These are phyloP conservation scores for Hipparchia semele DNA, from an alignment of 2,888 invertebrate species.

Conservation along the genomic window DNA sequence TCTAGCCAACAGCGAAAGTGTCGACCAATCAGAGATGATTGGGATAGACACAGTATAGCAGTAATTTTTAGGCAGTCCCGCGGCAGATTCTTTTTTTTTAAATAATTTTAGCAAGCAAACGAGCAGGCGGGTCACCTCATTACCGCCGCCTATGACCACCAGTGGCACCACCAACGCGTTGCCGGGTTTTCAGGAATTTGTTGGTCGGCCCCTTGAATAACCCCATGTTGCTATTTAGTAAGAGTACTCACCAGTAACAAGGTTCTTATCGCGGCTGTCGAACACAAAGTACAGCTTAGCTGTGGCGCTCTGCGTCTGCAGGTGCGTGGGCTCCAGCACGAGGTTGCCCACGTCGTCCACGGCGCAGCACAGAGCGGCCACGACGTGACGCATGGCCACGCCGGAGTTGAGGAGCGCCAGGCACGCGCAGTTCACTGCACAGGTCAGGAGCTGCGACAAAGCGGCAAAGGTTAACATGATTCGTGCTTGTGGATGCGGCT, in stretches of 20 bases:
- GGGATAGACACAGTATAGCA: no score
- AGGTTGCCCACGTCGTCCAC: conserved; percentile 84
- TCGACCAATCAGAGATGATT: no score
- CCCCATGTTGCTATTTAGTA: neutral
- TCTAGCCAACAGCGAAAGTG: no score
- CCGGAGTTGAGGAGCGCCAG: conserved; percentile 92
- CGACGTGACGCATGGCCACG: conserved; percentile 90
- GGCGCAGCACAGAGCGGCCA: conserved; percentile 91
- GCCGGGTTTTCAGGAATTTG: no score
- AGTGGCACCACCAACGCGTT: no score
- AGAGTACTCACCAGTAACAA: conserved; percentile 59
- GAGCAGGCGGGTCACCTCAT: no score
- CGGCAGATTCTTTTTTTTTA: no score
- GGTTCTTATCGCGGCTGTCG: conserved; percentile 78
- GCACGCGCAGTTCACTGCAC: conserved; percentile 92
- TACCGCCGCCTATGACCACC: no score
- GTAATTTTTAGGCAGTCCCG: no score
- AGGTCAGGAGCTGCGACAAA: conserved; percentile 87
- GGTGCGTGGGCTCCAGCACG: conserved; percentile 84
- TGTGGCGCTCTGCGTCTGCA: conserved; percentile 74
- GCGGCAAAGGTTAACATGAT: conserved; percentile 28
- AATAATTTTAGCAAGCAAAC: no score
- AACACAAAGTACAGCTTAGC: conserved; percentile 90
- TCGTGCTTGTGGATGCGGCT: no score
- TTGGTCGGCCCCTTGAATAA: no score